Evolutionary conservation across 53 echinoderm and acorn worm species (phyloP).

Genomic region (Mesocentrotus franciscanus): DNA sequence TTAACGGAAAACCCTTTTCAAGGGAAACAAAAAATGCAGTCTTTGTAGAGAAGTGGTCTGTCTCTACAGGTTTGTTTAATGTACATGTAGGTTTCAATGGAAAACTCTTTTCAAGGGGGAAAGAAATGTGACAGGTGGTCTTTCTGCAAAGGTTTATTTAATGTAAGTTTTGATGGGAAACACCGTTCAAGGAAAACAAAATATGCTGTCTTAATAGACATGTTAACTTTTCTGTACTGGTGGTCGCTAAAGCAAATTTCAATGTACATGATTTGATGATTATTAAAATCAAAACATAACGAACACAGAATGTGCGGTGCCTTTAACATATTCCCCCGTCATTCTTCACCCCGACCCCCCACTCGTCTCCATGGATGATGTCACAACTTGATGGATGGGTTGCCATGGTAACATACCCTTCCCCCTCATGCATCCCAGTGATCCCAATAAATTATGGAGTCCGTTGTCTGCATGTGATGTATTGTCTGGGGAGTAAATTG

Average conservation of each 20-base stretch:
- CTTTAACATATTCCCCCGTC: conserved; percentile 1
- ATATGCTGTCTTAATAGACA: neutral
- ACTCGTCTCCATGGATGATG: conserved; percentile 41
- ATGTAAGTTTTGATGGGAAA: too few relatives aligned
- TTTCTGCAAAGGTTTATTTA: too few relatives aligned
- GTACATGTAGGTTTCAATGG: too few relatives aligned
- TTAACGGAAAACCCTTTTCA: too few relatives aligned
- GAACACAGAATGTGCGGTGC: neutral
- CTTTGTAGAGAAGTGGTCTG: too few relatives aligned
- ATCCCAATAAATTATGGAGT: conserved; percentile 37
- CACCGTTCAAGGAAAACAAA: neutral
- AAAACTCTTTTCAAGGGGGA: too few relatives aligned
- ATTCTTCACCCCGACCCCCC: neutral
- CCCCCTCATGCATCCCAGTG: conserved; percentile 39
- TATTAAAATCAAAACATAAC: neutral
- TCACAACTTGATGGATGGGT: conserved; percentile 59
- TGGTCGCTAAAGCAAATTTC: too few relatives aligned
- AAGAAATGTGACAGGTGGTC: too few relatives aligned
- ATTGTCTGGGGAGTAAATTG: conserved; percentile 57
- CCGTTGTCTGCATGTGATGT: neutral
- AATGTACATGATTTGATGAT: neutral
- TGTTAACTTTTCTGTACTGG: too few relatives aligned
- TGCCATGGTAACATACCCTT: conserved; percentile 58
- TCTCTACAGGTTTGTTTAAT: too few relatives aligned
- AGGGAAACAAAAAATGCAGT: too few relatives aligned